Evolutionary conservation across 2,888 invertebrate species (phyloP).

Genomic region (Penaeus monodon): DNA sequence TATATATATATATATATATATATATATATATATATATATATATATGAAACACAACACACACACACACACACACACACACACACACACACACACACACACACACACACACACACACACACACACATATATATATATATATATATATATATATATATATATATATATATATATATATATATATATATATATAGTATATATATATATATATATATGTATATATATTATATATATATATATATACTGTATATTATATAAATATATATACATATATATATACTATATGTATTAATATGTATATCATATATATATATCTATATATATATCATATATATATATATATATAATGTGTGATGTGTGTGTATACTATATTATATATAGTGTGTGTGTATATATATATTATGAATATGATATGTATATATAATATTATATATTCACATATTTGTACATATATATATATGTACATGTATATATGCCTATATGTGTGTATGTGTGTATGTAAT

Average conservation of each 20-base stretch:
- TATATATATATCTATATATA: background rate
- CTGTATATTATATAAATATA: background rate
- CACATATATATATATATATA: background rate
- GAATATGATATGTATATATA: no score
- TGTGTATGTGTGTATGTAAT: conserved; percentile 1
- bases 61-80: no score
- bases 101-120: background rate
- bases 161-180: background rate
- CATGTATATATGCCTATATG: background rate
- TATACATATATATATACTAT: background rate
- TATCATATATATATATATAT: no score
- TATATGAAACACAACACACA: no score
- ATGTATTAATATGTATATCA: background rate
- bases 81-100: no score
- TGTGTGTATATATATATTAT: no score
- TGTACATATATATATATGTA: background rate
- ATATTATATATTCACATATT: background rate
- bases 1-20: background rate
- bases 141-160: background rate
- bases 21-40: background rate
- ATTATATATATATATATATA: conserved; percentile 9
- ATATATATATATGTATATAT: conserved; percentile 9
- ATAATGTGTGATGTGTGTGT: no score
- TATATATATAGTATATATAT: conserved; percentile 13
- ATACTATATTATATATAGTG: no score